Evolutionary conservation across 2,888 invertebrate genomes (phyloP).

Genomic region (Apamea epomidion): DNA sequence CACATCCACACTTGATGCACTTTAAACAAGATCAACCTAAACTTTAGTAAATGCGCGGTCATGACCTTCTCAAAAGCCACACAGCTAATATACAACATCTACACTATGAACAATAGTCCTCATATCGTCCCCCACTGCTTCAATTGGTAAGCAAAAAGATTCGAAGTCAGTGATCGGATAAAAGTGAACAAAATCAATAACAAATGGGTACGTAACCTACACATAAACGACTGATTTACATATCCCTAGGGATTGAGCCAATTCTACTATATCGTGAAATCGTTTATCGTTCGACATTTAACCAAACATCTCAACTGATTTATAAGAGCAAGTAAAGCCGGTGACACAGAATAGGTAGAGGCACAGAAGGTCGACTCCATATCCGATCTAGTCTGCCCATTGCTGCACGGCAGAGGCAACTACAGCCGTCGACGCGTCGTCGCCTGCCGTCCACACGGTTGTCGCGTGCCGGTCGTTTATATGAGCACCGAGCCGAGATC

Average conservation of each 20-base stretch:
- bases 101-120: background rate
- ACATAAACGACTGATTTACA: conserved; percentile 10
- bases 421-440: background rate
- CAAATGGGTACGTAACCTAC: conserved; percentile 10
- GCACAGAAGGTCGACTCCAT: background rate
- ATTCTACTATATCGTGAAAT: conserved; percentile 28
- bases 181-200: conserved; percentile 26
- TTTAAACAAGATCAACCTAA: background rate
- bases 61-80: background rate
- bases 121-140: background rate
- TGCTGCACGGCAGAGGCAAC: background rate
- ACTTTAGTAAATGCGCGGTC: background rate
- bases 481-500: background rate
- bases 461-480: too few relatives aligned
- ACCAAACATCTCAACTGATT: conserved; percentile 42
- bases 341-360: background rate
- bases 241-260: conserved; percentile 16
- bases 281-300: conserved; percentile 35
- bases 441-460: background rate
- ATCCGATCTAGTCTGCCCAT: background rate
- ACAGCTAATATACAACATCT: too few relatives aligned
- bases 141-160: background rate
- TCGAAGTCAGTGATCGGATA: background rate
- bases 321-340: conserved; percentile 18
- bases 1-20: background rate